Evolutionary conservation across 2,797 vertebrate species (phyloP).

Genomic region (Ataeniobius toweri): DNA sequence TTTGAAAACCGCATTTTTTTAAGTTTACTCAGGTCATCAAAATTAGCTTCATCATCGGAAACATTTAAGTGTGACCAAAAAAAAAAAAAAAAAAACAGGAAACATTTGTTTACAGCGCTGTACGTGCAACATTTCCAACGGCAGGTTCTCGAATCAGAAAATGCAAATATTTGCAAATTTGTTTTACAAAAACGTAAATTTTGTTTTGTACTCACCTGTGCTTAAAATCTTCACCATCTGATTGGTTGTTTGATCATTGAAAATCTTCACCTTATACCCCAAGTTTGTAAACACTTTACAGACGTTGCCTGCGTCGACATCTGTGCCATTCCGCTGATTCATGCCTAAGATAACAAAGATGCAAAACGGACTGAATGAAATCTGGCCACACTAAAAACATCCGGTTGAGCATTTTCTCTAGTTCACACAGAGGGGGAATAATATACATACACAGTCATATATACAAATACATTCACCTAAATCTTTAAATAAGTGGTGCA

Average conservation of each 20-base stretch:
- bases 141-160: background rate
- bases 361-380: background rate
- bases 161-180: background rate
- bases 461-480: background rate
- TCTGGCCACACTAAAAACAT: no score
- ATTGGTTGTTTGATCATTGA: constrained; percentile 78
- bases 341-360: constrained; percentile 67
- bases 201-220: constrained; percentile 56
- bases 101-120: background rate
- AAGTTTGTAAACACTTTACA: constrained; percentile 75
- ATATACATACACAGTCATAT: background rate
- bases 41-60: background rate
- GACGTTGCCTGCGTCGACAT: constrained; percentile 78
- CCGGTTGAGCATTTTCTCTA: background rate
- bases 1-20: background rate
- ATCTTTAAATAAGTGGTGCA: background rate
- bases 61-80: background rate
- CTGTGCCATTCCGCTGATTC: constrained; percentile 83
- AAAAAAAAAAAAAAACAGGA: no score
- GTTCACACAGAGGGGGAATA: background rate
- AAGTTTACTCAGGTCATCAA: background rate
- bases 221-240: constrained; percentile 71
- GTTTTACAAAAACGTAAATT: background rate
- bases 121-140: no score
- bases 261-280: constrained; percentile 79